Percentiles rank a stretch among this genome's conserved stretches.
phyloP scores from a whole-genome alignment of 2,888 invertebrate genomes.

The Oligia fasciuncula region DNA sequence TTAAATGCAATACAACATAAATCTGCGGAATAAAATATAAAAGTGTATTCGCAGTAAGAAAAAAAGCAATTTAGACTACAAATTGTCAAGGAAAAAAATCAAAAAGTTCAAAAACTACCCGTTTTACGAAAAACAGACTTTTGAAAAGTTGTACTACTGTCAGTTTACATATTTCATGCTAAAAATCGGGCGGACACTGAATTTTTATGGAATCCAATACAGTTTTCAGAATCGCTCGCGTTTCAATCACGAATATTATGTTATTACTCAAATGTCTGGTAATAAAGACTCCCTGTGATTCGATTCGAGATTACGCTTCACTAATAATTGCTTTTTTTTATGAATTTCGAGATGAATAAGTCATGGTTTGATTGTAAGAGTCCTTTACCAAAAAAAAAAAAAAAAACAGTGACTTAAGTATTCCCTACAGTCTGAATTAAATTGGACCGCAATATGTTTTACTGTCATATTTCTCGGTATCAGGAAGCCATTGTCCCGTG shows the following conservation, averaged over 20 bases:
- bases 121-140: neutral
- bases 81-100: neutral
- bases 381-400: neutral
- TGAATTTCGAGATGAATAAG: neutral
- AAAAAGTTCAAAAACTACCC: neutral
- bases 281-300: constrained; percentile 22
- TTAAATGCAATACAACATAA: too few relatives aligned
- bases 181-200: constrained; percentile 15
- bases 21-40: too few relatives aligned
- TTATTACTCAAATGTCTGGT: constrained; percentile 28
- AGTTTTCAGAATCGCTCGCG: constrained; percentile 14
- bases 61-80: too few relatives aligned
- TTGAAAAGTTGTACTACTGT: constrained; percentile 30
- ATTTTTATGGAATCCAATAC: constrained; percentile 47
- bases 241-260: constrained; percentile 53
- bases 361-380: neutral
- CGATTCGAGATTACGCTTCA: constrained; percentile 4
- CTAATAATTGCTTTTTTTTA: constrained; percentile 16
- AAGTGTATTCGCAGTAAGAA: too few relatives aligned
- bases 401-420: fast-evolving
- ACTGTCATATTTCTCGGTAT: neutral
- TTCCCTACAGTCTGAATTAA: neutral
- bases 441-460: neutral
- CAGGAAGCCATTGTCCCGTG: constrained; percentile 7
- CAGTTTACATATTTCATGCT: neutral